Evolutionary conservation across 2,888 invertebrate species (phyloP).

Genomic region (Limulus polyphemus): DNA sequence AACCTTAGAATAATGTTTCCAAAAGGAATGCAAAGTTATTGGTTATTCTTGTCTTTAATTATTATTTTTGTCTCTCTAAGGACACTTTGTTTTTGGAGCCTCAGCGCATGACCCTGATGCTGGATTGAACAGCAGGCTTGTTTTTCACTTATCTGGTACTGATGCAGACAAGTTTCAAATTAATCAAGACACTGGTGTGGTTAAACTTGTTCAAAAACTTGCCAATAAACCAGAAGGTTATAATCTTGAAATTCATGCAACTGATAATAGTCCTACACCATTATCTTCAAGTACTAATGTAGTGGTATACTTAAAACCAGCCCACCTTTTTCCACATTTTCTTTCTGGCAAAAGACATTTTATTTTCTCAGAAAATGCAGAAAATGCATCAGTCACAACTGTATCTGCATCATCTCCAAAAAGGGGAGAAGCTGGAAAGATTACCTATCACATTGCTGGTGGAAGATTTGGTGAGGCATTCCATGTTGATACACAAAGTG

Average conservation of each 20-base stretch:
- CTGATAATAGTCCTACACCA: conserved; percentile 59
- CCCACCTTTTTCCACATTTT: conserved; percentile 66
- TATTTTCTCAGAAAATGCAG: conserved; percentile 44
- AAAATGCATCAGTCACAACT: conserved; percentile 51
- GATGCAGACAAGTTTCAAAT: conserved; percentile 65
- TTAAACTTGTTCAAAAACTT: conserved; percentile 62
- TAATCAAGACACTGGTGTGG: conserved; percentile 68
- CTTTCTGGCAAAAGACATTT: conserved; percentile 40
- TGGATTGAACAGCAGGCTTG: conserved; percentile 64
- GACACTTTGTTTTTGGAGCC: conserved; percentile 77
- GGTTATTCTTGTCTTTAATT: too few relatives aligned
- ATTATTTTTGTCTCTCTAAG: conserved; percentile 32
- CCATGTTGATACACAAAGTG: conserved; percentile 60
- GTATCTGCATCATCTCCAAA: conserved; percentile 68
- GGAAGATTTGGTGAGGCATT: conserved; percentile 83
- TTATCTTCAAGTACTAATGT: conserved; percentile 61
- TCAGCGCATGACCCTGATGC: conserved; percentile 72
- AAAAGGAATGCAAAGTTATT: too few relatives aligned
- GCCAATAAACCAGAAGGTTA: conserved; percentile 40
- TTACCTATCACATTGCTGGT: conserved; percentile 73
- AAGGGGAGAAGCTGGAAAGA: conserved; percentile 43
- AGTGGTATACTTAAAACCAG: conserved; percentile 60
- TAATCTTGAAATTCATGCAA: conserved; percentile 46
- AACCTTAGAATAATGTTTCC: too few relatives aligned
- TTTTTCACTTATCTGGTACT: conserved; percentile 62